These are phyloP conservation scores for Eurystomus glaucurus DNA, from an alignment of 2,797 vertebrate species.

Conservation along the genomic window DNA sequence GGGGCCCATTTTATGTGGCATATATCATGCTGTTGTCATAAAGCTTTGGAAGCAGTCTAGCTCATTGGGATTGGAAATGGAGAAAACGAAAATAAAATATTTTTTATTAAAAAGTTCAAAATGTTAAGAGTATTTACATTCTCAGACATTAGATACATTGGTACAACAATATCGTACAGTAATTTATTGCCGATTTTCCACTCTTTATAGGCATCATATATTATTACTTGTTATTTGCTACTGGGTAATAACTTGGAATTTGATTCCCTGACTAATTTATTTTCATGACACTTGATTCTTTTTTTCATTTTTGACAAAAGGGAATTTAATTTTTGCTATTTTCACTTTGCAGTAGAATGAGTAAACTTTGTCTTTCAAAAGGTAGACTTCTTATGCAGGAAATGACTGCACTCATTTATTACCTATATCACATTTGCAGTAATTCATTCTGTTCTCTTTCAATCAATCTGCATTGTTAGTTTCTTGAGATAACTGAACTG, in stretches of 20 bases:
- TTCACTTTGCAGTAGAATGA: conserved; percentile 7
- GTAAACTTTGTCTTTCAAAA: not conserved
- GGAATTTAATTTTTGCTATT: not conserved
- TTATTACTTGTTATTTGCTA: not conserved
- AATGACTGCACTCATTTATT: conserved; percentile 28
- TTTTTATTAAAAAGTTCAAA: not conserved
- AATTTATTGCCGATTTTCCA: not conserved
- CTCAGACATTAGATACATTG: not conserved
- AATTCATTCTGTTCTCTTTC: conserved; percentile 32
- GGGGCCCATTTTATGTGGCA: not conserved
- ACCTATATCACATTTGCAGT: not conserved
- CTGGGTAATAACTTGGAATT: not conserved
- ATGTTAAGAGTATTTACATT: not conserved
- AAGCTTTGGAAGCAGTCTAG: not conserved
- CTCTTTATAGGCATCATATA: not conserved
- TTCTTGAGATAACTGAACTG: conserved; percentile 1
- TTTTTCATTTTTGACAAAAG: not conserved
- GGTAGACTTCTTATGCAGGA: not conserved
- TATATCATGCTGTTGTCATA: not conserved
- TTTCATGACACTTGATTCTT: not conserved
- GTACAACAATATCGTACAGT: not conserved
- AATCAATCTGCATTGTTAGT: not conserved
- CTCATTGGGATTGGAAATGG: not conserved
- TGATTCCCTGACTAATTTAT: not conserved
- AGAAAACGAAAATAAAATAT: not conserved